Base-by-base conservation (phyloP, 2,113 vertebrate genomes). In the Panthera leo region DNA sequence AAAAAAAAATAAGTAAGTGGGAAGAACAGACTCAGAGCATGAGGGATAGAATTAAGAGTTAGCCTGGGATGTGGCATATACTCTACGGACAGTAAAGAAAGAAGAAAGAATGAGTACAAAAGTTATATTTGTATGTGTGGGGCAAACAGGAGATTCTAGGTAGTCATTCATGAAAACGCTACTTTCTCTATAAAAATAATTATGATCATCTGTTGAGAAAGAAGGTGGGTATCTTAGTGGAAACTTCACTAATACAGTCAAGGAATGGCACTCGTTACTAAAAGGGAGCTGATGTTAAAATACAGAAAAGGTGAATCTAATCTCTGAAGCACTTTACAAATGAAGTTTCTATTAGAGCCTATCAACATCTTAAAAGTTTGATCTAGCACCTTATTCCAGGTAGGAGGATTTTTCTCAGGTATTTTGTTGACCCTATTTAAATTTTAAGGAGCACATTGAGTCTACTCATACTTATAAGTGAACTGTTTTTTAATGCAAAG, bases 341-440 rank as follows among this genome's bases (percentile, higher is more conserved):
- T 85, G 61, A 87, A 21, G 18, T 95, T 70, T 83, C 61, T 84
- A 16, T 23, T 53, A 63, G 12, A 92, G 39, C 48, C 53, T 86
- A 96, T 23, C 75, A 82, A 85, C 48, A 91, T 34, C 70, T 85
- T 76, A 63, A 5, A 92, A 61, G 48, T 86, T n/a, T 84, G 36
- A 95, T 27, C 53, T 7, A 95, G 15, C 48, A 84, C 36, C 63
- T 92, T 51, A 73, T 70, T 4, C 21, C 34, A 36, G 12, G 16
- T 51, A 45, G 19, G 27, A 45, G 25, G 7, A 65, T 19, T 89
- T 58, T 93, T 48, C 27, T 89, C 58, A 9, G 76, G 27, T 76
- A 88, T 88, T 80, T 85, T 68, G 31, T 80, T 82, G 31, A 88
- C 68, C 4, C 84, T 89, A 85, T 48, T 89, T 96, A 91, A 85